These are phyloP conservation scores for Marmota monax DNA, from an alignment of 2,113 vertebrate genomes.

Conservation along the genomic window DNA sequence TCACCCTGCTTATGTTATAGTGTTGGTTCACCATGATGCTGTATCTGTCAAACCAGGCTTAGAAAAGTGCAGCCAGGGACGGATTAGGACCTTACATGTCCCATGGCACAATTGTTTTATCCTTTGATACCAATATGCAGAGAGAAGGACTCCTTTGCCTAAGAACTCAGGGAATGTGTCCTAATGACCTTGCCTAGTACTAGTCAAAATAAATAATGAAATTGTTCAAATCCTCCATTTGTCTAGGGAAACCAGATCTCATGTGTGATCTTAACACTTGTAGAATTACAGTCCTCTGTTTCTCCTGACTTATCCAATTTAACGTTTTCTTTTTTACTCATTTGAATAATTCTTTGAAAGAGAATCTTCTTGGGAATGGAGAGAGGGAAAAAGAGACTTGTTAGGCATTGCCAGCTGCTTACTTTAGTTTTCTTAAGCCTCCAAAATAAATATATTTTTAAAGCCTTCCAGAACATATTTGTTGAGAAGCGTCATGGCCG, in stretches of 20 bases:
- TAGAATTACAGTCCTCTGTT: not conserved
- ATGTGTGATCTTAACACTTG: not conserved
- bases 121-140: not conserved
- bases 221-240: not conserved
- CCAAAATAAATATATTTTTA: slow-evolving; percentile 49
- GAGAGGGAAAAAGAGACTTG: not conserved
- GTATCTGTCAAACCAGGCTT: not conserved
- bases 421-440: not conserved
- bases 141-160: not conserved
- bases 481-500: not conserved
- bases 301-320: slow-evolving; percentile 8
- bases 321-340: slow-evolving; percentile 27
- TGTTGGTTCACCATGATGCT: not conserved
- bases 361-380: not conserved
- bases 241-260: not conserved
- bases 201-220: slow-evolving; percentile 18
- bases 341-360: slow-evolving; percentile 27
- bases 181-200: not conserved
- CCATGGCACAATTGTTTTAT: not conserved
- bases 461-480: slow-evolving; percentile 56
- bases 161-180: not conserved
- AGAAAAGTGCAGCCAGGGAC: not conserved
- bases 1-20: not conserved
- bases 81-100: not conserved
- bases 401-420: slow-evolving; percentile 38